These are phyloP conservation scores for Karalla daura DNA, from an alignment of 2,797 vertebrate species.

Conservation along the genomic window DNA sequence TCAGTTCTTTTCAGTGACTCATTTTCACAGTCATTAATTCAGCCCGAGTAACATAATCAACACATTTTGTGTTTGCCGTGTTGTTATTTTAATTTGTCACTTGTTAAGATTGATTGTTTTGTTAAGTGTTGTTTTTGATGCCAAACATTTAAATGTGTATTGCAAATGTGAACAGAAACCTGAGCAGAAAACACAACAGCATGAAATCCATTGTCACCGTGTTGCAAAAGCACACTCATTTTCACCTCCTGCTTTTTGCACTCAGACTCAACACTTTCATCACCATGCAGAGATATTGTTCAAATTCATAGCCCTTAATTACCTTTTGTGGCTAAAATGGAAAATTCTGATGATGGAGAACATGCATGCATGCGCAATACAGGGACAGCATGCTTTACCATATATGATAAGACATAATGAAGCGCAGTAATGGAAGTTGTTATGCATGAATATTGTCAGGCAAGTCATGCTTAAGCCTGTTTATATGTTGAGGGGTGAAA, in stretches of 20 bases:
- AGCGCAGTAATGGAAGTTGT: slow-evolving; percentile 5
- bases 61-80: no score
- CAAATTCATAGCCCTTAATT: slow-evolving; percentile 21
- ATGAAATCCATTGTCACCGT: slow-evolving; percentile 4
- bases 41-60: no score
- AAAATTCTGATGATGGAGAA: slow-evolving; percentile 8
- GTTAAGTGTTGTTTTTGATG: neutral
- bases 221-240: neutral
- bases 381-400: neutral
- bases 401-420: slow-evolving; percentile 9
- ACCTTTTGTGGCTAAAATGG: slow-evolving; percentile 6
- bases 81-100: neutral
- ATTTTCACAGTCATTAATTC: neutral
- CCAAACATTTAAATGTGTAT: neutral
- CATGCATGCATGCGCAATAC: neutral
- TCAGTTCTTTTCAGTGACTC: no score
- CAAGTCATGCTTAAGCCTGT: neutral
- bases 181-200: neutral
- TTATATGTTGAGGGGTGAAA: neutral
- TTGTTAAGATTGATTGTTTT: neutral
- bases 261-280: slow-evolving; percentile 7
- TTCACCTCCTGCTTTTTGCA: slow-evolving; percentile 18
- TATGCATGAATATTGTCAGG: slow-evolving; percentile 1
- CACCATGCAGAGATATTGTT: slow-evolving; percentile 8
- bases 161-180: neutral